A percentile compares a stretch with the other conserved stretches of the same genome.
phyloP scores from a whole-genome alignment of 2,888 invertebrate genomes.

The Tenodera sinensis region DNA sequence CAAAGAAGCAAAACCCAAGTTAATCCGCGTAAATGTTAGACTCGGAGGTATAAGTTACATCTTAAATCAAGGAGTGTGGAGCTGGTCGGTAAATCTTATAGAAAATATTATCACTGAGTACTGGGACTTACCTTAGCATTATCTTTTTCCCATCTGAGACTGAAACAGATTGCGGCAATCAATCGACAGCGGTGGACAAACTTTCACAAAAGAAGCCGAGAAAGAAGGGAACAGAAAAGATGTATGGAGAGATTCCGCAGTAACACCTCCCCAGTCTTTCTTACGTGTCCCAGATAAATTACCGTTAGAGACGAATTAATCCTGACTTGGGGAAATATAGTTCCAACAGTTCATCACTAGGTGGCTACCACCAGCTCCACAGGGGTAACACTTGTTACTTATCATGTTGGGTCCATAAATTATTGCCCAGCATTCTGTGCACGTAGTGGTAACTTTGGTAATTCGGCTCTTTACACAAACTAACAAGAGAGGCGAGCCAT shows the following conservation, averaged over 20 bases:
- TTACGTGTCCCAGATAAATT: background rate
- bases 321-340: background rate
- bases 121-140: background rate
- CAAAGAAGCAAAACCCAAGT: no score
- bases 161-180: background rate
- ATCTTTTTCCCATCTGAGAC: background rate
- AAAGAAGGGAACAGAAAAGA: background rate
- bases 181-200: background rate
- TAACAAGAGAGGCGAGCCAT: no score
- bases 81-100: background rate
- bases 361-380: background rate
- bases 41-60: no score
- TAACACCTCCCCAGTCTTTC: background rate
- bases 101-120: background rate
- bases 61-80: no score
- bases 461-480: no score
- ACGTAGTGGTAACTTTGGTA: background rate
- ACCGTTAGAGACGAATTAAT: background rate
- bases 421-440: background rate
- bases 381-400: background rate
- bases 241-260: background rate
- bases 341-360: background rate
- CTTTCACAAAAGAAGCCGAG: background rate
- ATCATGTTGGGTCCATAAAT: background rate
- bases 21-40: no score